Evolutionary conservation across 2,113 vertebrate genomes (phyloP).

Genomic region (Mohoua ochrocephala): DNA sequence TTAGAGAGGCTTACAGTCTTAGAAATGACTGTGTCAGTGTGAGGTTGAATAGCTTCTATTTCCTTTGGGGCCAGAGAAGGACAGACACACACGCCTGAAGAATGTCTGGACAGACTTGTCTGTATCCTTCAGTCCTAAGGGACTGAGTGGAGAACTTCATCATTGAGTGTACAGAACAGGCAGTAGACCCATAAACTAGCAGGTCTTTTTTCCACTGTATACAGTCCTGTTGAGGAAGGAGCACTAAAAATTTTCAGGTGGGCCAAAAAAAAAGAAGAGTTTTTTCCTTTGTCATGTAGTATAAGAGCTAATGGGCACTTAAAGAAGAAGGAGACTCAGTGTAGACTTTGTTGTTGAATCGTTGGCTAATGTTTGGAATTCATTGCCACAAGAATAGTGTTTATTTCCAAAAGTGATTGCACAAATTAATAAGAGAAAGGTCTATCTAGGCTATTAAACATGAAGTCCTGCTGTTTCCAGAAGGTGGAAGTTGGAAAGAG

Average conservation of each 20-base stretch:
- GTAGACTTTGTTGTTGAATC: neutral
- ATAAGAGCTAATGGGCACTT: neutral
- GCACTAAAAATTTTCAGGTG: neutral
- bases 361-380: neutral
- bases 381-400: neutral
- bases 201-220: neutral
- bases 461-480: neutral
- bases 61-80: neutral
- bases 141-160: neutral
- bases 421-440: neutral
- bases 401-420: neutral
- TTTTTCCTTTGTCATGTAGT: neutral
- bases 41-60: neutral
- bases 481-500: neutral
- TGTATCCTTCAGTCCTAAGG: neutral
- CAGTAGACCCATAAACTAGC: neutral
- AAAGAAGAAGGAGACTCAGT: neutral
- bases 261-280: neutral
- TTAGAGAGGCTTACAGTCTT: neutral
- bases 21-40: neutral
- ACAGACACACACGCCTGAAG: neutral
- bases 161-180: neutral
- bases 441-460: neutral
- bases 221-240: neutral
- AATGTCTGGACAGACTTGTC: neutral